Evolutionary conservation across 2,888 invertebrate genomes (phyloP).

Genomic region (Drosophila meridiana): DNA sequence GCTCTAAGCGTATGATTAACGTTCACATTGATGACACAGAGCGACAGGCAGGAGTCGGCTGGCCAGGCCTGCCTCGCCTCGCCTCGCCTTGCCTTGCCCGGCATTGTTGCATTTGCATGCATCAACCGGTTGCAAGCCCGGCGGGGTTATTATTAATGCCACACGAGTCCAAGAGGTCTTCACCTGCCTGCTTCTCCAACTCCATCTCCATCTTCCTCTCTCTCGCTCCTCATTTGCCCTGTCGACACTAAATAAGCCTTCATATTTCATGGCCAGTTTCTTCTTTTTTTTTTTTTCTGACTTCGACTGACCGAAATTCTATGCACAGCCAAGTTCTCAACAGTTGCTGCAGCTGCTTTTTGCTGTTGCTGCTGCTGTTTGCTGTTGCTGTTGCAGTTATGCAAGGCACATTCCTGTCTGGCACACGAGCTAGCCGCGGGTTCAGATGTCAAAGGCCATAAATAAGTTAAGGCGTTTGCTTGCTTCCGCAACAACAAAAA

Average conservation of each 20-base stretch:
- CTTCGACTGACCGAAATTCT: constrained; percentile 73
- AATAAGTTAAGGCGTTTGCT: constrained; percentile 55
- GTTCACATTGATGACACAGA: constrained; percentile 76
- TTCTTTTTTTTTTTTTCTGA: constrained; percentile 35
- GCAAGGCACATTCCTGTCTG: constrained; percentile 70
- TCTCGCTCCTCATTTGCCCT: constrained; percentile 32
- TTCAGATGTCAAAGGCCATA: constrained; percentile 77
- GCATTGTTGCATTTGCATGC: constrained; percentile 80
- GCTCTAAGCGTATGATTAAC: constrained; percentile 81
- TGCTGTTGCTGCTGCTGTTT: constrained; percentile 14
- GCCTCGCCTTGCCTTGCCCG: constrained; percentile 17
- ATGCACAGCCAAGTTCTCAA: constrained; percentile 56
- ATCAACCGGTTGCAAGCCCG: constrained; percentile 69
- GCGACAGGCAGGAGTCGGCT: constrained; percentile 11
- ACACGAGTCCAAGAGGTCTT: constrained; percentile 40
- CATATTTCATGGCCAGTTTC: constrained; percentile 72
- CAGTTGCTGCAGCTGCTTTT: constrained; percentile 12
- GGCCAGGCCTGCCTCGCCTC: constrained; percentile 34
- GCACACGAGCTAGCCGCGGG: constrained; percentile 34
- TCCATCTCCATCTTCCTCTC: background rate
- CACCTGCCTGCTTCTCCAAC: constrained; percentile 2
- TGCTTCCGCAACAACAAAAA: constrained; percentile 51
- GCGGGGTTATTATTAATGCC: constrained; percentile 68
- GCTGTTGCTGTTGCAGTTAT: constrained; percentile 44
- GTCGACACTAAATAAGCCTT: constrained; percentile 82